Evolutionary conservation across 2,113 vertebrate genomes (phyloP), one percentile per base, ranked within the genome.

Genomic region (Toxostoma redivivum): DNA sequence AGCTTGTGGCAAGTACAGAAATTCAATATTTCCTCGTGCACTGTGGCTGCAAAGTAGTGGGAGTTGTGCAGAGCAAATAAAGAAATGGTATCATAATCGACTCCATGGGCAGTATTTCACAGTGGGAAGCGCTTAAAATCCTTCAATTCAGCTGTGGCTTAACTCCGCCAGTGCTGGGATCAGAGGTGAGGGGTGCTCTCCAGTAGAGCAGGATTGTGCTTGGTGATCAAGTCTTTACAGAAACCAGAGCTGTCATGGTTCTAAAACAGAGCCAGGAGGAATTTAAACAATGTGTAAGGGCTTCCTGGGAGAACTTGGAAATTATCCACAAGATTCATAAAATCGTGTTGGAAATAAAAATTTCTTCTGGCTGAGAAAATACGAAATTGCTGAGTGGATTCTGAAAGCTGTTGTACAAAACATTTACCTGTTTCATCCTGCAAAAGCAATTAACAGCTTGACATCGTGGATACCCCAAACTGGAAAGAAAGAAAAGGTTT

Each of bases 281-380:
- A 60, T 83, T 74, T 56, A 86, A 87, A 3, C 38, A 48, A 35
- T 9, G 9, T 51, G 37, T 47, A 38, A n/a, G 33, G 64, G 33
- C 15, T 80, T 88, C 54, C 57, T 88, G 53, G 64, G 69, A 92
- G 40, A 81, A 78, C 48, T 66, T 83, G 82, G 56, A 78, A 88
- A 38, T 20, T 1, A 33, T 48, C 42, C 18, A 10, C 35, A 61
- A 58, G 38, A 66, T 37, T 76, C 61, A 33, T 50, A 76, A 76
- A 86, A 80, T 73, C 33, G 45, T 38, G 15, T 25, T 93, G 88
- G 90, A 94, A 94, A 65, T 90, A 78, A 94, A 86, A 76, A 45
- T 64, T 69, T 60, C 4, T 66, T 79, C 42, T 67, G 64, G 44
- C 50, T 92, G 45, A 64, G 47, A 77, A 92, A 60, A 72, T 66